Evolutionary conservation across 2,797 vertebrate species (phyloP), one percentile per base, ranked within the genome.

Genomic region (Botia almorhae): DNA sequence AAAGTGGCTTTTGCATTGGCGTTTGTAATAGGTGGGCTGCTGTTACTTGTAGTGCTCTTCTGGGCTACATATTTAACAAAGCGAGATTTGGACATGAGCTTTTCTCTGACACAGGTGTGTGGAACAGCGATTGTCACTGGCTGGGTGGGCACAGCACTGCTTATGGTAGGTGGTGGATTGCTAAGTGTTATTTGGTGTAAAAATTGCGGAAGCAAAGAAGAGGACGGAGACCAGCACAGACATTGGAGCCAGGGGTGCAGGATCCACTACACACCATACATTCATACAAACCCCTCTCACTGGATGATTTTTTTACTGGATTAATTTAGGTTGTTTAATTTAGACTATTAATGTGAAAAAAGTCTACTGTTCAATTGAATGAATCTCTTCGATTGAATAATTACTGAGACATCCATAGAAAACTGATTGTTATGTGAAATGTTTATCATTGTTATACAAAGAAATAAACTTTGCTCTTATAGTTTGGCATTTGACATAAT

Each of bases 31-130:
- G 88, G 96, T 0, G 91, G 94, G 0, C 2, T 98, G 68, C 88
- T 98, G 83, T 81, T 94, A 78, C 88, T 99, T 81, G 92, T 98
- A 83, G 96, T 96, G 0, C 81, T 95, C 55, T 96, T 93, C 67
- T 99, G 97, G 97, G 96, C 96, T 0, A 95, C 96, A 74, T 94
- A 98, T 85, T 93, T 89, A 86, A 92, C 95, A 80, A 91, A 95
- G 83, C 92, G 87, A 60, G 93, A 96, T 21, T 95, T 98, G 89
- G 95, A 96, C 92, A 95, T 94, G 0, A 93, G 92, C 0, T 74
- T 93, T 84, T 82, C 91, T 1, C 92, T 96, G 87, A 95, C 93
- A 74, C 92, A 95, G 65, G 95, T 94, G 80, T 93, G 97, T 90
- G 97, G 96, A 0, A 91, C 95, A 0, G 95, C 96, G 0, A 90